Evolutionary conservation across 2,797 vertebrate species (phyloP), one percentile per base, ranked within the genome.

Genomic region (Cynopterus sphinx): DNA sequence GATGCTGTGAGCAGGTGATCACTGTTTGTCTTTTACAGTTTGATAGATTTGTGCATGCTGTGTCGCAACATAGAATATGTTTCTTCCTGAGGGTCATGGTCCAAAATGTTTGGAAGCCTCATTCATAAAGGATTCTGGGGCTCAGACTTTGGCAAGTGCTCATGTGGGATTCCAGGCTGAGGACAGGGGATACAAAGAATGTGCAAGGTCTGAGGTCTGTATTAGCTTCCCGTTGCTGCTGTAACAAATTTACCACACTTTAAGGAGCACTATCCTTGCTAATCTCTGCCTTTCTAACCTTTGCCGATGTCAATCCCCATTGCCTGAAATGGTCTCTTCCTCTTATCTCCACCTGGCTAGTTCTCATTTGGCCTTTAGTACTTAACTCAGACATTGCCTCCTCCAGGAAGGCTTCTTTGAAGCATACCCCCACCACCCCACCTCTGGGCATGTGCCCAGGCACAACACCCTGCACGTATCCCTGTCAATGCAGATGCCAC

Each of bases 221-320:
- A 1, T 17, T 41, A 5, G 10, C 3, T 55, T 67, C 31, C 70
- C 4, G 3, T 17, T 21, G 2, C n/a, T 19, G 26, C 74, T 57
- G 0, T 39, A n/a, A 57, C 31, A 39, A 39, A 28, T 28, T 81
- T 19, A 28, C 59, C 4, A 3, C 22, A 10, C 22, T 31, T n/a
- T 15, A 10, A 43, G 41, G 28, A n/a, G 36, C 19, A 0, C 26
- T 24, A 31, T 26, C 28, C 6, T 28, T 31, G 43, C 15, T 5
- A 12, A 2, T 12, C 43, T 22, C 21, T 51, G 36, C 22, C 61
- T 70, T n/a, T 33, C 5, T 33, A 4, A 17, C 51, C 81, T 59
- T 53, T 21, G 70, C 22, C 24, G 2, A 0, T 2, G 5, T n/a
- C 5, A 9, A 15, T 17, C 15, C 16, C 63, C 49, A 5, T 0